Evolutionary conservation across 1,140 invertebrate genomes (phyloP), one percentile per base, ranked within the genome.

Genomic region (Ceratosolen fusciceps): DNA sequence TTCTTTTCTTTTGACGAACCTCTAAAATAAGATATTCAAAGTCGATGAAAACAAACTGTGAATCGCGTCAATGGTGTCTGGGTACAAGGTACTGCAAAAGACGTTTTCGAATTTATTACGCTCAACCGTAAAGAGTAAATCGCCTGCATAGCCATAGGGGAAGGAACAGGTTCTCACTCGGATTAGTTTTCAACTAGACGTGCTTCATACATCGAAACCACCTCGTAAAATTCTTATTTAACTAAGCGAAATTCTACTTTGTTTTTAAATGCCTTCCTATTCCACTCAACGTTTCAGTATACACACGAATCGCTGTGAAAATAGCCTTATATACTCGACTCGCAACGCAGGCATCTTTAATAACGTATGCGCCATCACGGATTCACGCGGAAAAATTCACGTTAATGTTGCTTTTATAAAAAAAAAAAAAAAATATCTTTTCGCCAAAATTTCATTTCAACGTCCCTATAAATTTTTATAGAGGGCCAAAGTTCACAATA

Each of bases 11-110:
- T n/a, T n/a, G n/a, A n/a, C n/a, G n/a, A 52, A 52, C 5, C 49
- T 52, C 21, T 49, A 70, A 70, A 29, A 8, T 70, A 24, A 43
- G 29, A 70, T 47, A 70, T 70, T 12, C 37, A n/a, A 43, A 68
- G 58, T 29, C 26, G 56, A 74, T 47, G 56, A 39, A 47, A 49
- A 74, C 37, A 54, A 74, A 74, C 58, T 49, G 73, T 47, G 60
- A 74, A 74, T 74, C 56, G 16, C 39, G 21, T 68, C 73, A 31
- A n/a, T 52, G 49, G 9, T 54, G 39, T 1, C 12, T 2, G 37
- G 12, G 24, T 39, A 49, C 73, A 75, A 29, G 14, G 16, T 26
- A 62, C 49, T 74, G 54, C 26, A 49, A 62, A 31, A 47, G 72
- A 43, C 9, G 39, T 60, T 43, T 58, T 29, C 21, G 2, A 49